Conservation (phyloP, 2,113 vertebrate species). For the Spea multiplicata region DNA sequence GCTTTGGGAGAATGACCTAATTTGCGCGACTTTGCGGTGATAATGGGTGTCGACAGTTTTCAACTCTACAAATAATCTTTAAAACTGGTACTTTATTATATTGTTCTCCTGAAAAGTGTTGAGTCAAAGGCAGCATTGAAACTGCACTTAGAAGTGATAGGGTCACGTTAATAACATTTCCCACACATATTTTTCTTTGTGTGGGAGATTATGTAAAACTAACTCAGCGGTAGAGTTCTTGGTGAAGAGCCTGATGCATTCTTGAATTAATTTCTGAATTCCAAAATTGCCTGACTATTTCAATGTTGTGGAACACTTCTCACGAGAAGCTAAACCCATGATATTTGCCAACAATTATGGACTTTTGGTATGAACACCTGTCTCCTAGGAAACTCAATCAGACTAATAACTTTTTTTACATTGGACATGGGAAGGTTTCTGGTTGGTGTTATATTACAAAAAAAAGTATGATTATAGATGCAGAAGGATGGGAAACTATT, state of each 20-base stretch:
- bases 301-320: conserved; percentile 25
- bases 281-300: conserved; percentile 26
- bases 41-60: not conserved
- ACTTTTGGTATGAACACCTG: conserved; percentile 21
- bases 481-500: not conserved
- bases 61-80: not conserved
- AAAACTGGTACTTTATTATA: not conserved
- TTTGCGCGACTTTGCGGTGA: too few species aligned
- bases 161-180: conserved; percentile 8
- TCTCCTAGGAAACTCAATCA: conserved; percentile 8
- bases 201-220: not conserved
- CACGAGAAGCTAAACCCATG: conserved; percentile 23
- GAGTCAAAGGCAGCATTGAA: not conserved
- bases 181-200: conserved; percentile 17
- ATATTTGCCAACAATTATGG: conserved; percentile 18
- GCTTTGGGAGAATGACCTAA: too few species aligned
- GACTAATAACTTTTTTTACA: not conserved
- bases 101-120: not conserved
- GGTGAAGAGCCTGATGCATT: conserved; percentile 37
- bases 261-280: conserved; percentile 44
- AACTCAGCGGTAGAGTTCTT: conserved; percentile 38
- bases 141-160: not conserved
- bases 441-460: not conserved
- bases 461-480: not conserved
- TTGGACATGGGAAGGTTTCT: conserved; percentile 22